Conservation (phyloP, 1,140 invertebrate genomes). For the Trichonephila clavata region DNA sequence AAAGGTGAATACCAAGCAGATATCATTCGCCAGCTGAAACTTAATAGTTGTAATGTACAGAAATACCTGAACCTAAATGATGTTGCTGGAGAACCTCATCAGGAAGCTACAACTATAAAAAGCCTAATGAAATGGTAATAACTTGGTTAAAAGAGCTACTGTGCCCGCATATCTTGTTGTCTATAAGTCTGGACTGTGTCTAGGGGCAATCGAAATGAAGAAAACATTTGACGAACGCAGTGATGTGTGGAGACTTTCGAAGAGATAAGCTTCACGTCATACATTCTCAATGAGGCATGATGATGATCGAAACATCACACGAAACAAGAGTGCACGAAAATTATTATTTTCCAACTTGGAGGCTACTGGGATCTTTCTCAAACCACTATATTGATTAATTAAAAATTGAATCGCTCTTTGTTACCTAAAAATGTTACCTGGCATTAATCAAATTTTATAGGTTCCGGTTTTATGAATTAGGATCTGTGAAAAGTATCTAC, state of each 20-base stretch:
- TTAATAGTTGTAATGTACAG: slow-evolving; percentile 6
- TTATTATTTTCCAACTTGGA: background rate
- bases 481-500: too few relatives aligned
- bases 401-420: too few relatives aligned
- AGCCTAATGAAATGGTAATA: slow-evolving; percentile 76
- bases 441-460: too few relatives aligned
- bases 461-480: too few relatives aligned
- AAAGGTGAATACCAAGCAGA: slow-evolving; percentile 74
- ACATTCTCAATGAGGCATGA: slow-evolving; percentile 63
- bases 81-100: slow-evolving; percentile 42
- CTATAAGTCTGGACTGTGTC: slow-evolving; percentile 21
- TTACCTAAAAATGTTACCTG: too few relatives aligned
- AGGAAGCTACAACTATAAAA: slow-evolving; percentile 50
- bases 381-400: too few relatives aligned
- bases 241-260: slow-evolving; percentile 50
- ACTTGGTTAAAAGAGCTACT: slow-evolving; percentile 67
- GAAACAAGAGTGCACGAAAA: background rate
- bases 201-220: slow-evolving; percentile 43
- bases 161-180: slow-evolving; percentile 66
- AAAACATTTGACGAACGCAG: slow-evolving; percentile 26
- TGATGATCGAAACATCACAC: background rate
- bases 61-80: slow-evolving; percentile 44
- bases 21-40: slow-evolving; percentile 28
- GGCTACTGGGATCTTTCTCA: background rate
- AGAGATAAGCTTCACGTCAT: slow-evolving; percentile 41